phyloP scores from a whole-genome alignment of 2,113 vertebrate genomes.

The Prionailurus viverrinus region DNA sequence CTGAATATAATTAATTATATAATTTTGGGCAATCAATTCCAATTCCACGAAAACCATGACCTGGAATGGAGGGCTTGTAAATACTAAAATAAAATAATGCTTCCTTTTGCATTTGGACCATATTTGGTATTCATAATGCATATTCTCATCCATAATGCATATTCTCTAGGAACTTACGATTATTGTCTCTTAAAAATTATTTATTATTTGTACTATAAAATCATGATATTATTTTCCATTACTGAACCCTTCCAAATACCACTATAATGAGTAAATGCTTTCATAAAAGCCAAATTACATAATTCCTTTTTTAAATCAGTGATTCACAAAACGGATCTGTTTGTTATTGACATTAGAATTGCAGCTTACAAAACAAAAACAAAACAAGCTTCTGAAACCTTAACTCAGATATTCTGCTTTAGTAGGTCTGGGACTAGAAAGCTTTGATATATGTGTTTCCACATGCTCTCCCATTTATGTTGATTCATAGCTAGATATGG shows the following conservation, averaged over 20 bases:
- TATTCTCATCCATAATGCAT: neutral
- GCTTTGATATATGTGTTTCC: neutral
- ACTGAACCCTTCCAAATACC: neutral
- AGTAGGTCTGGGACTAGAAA: neutral
- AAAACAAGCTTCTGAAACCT: neutral
- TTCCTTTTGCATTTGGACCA: neutral
- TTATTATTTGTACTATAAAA: neutral
- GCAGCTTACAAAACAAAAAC: neutral
- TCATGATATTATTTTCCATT: conserved; percentile 40
- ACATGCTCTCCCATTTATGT: neutral
- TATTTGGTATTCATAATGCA: neutral
- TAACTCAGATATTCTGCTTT: conserved; percentile 12
- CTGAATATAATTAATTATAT: conserved; percentile 42
- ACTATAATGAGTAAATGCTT: conserved; percentile 21
- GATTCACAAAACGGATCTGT: conserved; percentile 32
- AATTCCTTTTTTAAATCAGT: conserved; percentile 57
- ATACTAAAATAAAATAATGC: neutral
- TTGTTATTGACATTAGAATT: neutral
- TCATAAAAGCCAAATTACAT: conserved; percentile 43
- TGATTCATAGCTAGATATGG: neutral
- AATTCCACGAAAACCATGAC: conserved; percentile 7
- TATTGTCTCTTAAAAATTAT: conserved; percentile 29
- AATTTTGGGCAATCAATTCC: conserved; percentile 9
- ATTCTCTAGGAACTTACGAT: conserved; percentile 27
- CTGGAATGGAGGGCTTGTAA: neutral